phyloP scores from a whole-genome alignment of 1,140 invertebrate species.

The Leptinotarsa undecemlineata region DNA sequence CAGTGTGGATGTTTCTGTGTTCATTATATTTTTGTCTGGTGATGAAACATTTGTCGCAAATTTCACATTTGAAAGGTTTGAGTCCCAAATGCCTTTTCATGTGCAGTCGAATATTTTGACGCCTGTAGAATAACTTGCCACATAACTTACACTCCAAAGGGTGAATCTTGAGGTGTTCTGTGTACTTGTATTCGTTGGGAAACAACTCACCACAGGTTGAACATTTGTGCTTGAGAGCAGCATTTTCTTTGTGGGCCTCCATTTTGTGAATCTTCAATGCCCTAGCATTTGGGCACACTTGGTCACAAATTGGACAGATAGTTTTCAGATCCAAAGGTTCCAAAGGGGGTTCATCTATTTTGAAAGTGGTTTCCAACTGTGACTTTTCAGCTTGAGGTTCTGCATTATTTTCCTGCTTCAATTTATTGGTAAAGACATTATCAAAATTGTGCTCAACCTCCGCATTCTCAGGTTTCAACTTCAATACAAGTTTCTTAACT shows the following conservation, averaged over 20 bases:
- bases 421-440: conserved; percentile 51
- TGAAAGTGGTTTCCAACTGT: conserved; percentile 14
- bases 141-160: conserved; percentile 79
- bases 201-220: conserved; percentile 66
- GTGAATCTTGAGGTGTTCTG: conserved; percentile 74
- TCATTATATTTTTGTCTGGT: conserved; percentile 77
- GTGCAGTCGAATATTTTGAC: conserved; percentile 67
- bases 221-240: conserved; percentile 54
- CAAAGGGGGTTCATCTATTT: conserved; percentile 1
- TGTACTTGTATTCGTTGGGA: conserved; percentile 63
- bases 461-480: conserved; percentile 44
- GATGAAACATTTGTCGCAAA: conserved; percentile 78
- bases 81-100: conserved; percentile 67
- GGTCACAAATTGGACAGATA: conserved; percentile 42
- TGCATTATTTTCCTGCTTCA: conserved; percentile 45
- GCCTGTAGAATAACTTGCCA: conserved; percentile 75
- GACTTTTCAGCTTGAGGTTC: conserved; percentile 25
- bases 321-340: conserved; percentile 28
- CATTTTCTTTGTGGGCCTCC: conserved; percentile 54
- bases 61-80: conserved; percentile 73
- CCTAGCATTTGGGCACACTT: conserved; percentile 49
- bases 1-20: conserved; percentile 81
- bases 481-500: conserved; percentile 49
- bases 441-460: conserved; percentile 46
- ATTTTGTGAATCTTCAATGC: conserved; percentile 61